Conservation (phyloP, 1,140 invertebrate genomes). For the Subanguina moxae region DNA sequence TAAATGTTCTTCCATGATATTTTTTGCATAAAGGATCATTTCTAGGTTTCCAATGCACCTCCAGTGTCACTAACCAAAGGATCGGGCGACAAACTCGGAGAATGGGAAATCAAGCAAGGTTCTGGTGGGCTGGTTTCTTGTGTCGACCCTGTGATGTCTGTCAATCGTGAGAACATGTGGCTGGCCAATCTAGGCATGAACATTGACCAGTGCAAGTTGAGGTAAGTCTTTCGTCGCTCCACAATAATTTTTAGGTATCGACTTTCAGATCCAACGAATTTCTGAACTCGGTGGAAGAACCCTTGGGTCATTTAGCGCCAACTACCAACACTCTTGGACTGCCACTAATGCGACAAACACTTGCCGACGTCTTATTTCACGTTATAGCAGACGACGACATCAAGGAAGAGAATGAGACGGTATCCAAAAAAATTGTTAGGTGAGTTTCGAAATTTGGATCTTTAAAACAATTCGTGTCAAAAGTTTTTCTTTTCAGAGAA, state of each 20-base stretch:
- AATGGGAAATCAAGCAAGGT: conserved; percentile 59
- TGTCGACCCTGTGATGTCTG: conserved; percentile 58
- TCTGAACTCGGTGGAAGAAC: conserved; percentile 33
- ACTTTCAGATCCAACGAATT: conserved; percentile 34
- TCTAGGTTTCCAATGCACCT: conserved; percentile 56
- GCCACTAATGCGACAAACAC: conserved; percentile 53
- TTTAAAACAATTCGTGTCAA: too few relatives aligned
- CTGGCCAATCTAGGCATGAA: conserved; percentile 59
- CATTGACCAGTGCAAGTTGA: conserved; percentile 36
- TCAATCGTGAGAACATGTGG: conserved; percentile 58
- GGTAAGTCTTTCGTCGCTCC: background rate
- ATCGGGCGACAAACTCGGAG: conserved; percentile 45
- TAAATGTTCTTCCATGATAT: too few relatives aligned
- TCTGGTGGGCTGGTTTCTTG: conserved; percentile 57
- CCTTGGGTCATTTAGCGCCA: conserved; percentile 38
- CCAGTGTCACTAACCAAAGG: conserved; percentile 53
- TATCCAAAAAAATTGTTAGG: conserved; percentile 27
- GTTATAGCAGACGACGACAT: conserved; percentile 55
- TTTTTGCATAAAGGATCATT: background rate
- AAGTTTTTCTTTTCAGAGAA: conserved; percentile 32
- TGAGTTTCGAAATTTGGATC: conserved; percentile 2
- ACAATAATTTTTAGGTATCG: background rate
- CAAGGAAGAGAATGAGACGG: conserved; percentile 40
- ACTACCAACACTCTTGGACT: conserved; percentile 56
- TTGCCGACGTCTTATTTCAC: conserved; percentile 59